These are phyloP conservation scores for Dendrolimus pini DNA, from an alignment of 2,888 invertebrate genomes.

Conservation along the genomic window DNA sequence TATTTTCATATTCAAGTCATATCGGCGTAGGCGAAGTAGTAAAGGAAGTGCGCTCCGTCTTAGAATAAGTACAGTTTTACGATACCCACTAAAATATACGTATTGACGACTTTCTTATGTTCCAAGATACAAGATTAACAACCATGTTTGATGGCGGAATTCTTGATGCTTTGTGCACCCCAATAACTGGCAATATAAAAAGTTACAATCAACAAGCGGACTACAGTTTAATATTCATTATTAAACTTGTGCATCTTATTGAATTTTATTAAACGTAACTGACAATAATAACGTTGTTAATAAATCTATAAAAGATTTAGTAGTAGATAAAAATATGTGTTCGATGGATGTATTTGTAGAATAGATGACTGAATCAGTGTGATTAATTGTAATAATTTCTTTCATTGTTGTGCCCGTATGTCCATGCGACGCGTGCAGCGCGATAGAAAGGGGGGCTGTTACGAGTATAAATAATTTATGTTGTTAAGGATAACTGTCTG, in stretches of 20 bases:
- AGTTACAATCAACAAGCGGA: neutral
- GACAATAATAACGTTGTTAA: constrained; percentile 18
- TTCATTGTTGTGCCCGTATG: constrained; percentile 45
- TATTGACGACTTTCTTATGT: neutral
- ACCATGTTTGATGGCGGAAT: neutral
- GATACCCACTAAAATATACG: neutral
- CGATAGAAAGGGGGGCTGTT: constrained; percentile 20
- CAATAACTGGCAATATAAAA: neutral
- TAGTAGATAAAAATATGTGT: constrained; percentile 18
- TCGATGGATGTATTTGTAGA: constrained; percentile 39
- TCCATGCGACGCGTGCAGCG: constrained; percentile 23
- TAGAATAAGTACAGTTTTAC: neutral
- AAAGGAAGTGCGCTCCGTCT: neutral
- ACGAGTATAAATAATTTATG: constrained; percentile 45
- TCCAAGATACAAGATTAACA: neutral
- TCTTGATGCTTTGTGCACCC: neutral
- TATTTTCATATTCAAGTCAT: neutral
- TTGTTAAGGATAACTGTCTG: constrained; percentile 42
- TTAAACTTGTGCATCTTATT: constrained; percentile 11
- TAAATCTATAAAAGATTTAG: constrained; percentile 28
- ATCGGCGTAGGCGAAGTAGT: neutral
- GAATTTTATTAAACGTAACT: constrained; percentile 16
- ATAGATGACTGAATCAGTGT: constrained; percentile 53
- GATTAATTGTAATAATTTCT: constrained; percentile 50
- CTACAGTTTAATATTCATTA: neutral